Base-by-base conservation (phyloP, 1,140 invertebrate species). In the Ips nitidus region DNA sequence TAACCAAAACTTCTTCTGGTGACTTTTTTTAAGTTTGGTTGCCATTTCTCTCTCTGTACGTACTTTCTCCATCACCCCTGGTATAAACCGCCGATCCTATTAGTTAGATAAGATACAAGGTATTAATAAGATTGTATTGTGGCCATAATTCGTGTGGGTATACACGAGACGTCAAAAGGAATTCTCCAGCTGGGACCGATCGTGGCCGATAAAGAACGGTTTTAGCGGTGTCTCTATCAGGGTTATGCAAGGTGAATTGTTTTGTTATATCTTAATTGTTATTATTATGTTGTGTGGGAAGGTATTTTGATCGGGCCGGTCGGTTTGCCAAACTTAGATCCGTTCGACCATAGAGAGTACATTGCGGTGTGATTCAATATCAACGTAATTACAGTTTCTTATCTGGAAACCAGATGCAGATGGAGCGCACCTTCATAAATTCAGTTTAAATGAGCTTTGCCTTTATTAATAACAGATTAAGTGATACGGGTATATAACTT, bases 81-180 rank as follows among this genome's bases (percentile, higher is more conserved):
- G 57, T 58, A 39, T 22, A 37, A 2, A 58, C n/a, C 4, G 8
- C 45, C 41, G 64, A 66, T 66, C 64, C 55, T 66, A 66, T 66
- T 66, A 66, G 64, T 55, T 52, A 45, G 64, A 66, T 66, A 66
- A 66, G 64, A 66, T 66, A 66, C 64, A 57, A 66, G 64, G 64
- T 66, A 66, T 66, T 66, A 66, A 66, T 66, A 66, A 58, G 64
- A 66, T 58, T 58, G 64, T 66, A 66, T 66, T 66, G 64, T 66
- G 42, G 7, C 64, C 41, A 66, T 66, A 66, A 65, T 66, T 66
- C 64, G 53, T 66, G 64, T 66, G 55, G 64, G 64, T 66, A 66
- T 66, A 66, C 64, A 66, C 41, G 41, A 59, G 55, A 66, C 41
- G 64, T 58, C 64, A 40, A 52, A 22, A 22, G 22, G 39, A 56